Base-by-base conservation (phyloP, 2,797 vertebrate species). In the Bradypodion pumilum region DNA sequence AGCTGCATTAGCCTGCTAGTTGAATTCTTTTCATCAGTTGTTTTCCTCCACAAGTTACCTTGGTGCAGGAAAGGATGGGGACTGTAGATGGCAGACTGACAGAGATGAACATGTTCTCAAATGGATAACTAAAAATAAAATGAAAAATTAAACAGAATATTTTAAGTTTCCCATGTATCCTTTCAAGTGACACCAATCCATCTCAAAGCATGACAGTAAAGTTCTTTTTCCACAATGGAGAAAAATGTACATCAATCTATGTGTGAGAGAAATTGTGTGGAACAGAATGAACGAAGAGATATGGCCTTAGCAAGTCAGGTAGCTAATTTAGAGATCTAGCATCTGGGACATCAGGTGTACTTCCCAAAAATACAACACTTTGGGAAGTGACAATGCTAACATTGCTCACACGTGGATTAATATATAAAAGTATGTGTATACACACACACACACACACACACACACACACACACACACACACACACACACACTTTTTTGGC, bases 1-100 rank as follows among this genome's bases (percentile, higher is more conserved):
- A 68, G n/a, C 25, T 40, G 19, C 23, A 19, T 78, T 89, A 83
- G 88, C 70, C 75, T 40, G n/a, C 4, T 73, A 37, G 81, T 84
- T 0, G 2, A 74, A 60, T 56, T 40, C 5, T 1, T 68, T 82
- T 90, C 63, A 29, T 82, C 69, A 83, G 69, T 52, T 62, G 60
- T 76, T 46, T 1, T 40, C 12, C 44, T 83, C 29, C 0, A 0
- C 19, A 23, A 82, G 40, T 13, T 12, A 49, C 76, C 63, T 44
- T 74, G 32, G 35, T 85, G 70, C 42, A 86, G 62, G 37, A 63
- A 70, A 37, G 82, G 40, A 74, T 62, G 66, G 84, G 49, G 52
- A 56, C 1, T 7, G 68, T 42, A 35, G 9, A 13, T 62, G 7
- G 12, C 1, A 32, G 27, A 32, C 0, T 1, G 1, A 27, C 65